Evolutionary conservation across 2,113 vertebrate species (phyloP).

Genomic region (Mesembrinibis cayennensis): DNA sequence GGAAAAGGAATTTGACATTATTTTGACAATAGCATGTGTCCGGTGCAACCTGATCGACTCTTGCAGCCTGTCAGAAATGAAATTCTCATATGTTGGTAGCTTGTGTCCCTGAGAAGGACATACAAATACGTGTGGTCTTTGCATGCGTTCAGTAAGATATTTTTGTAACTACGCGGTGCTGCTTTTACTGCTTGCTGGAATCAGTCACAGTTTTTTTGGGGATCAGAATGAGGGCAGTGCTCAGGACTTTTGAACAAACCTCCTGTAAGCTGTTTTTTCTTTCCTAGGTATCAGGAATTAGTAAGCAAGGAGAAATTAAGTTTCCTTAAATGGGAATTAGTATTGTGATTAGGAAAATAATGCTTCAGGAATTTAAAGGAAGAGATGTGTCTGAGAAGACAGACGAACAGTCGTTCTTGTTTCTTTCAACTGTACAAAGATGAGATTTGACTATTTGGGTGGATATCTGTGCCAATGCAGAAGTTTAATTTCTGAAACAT

Average conservation of each 20-base stretch:
- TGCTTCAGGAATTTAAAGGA: not conserved
- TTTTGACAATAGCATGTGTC: not conserved
- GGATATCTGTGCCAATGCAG: not conserved
- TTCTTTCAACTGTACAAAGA: not conserved
- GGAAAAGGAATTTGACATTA: not conserved
- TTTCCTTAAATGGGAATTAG: not conserved
- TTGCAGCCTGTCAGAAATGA: not conserved
- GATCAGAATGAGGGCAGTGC: not conserved
- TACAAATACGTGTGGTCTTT: not conserved
- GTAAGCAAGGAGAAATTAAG: not conserved
- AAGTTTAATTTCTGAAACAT: not conserved
- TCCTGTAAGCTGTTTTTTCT: fast-evolving
- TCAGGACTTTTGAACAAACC: not conserved
- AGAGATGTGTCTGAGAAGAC: not conserved
- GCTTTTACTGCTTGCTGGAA: not conserved
- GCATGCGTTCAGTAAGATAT: fast-evolving
- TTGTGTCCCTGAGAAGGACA: not conserved
- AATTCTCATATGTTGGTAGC: not conserved
- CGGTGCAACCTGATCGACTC: not conserved
- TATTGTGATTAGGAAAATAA: not conserved
- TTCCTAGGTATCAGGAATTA: not conserved
- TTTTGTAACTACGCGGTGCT: not conserved
- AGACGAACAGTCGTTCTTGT: not conserved
- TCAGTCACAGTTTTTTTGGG: not conserved
- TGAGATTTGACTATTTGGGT: not conserved